Conservation (phyloP, 2,113 vertebrate species). For the Ceyx cyanopectus region DNA sequence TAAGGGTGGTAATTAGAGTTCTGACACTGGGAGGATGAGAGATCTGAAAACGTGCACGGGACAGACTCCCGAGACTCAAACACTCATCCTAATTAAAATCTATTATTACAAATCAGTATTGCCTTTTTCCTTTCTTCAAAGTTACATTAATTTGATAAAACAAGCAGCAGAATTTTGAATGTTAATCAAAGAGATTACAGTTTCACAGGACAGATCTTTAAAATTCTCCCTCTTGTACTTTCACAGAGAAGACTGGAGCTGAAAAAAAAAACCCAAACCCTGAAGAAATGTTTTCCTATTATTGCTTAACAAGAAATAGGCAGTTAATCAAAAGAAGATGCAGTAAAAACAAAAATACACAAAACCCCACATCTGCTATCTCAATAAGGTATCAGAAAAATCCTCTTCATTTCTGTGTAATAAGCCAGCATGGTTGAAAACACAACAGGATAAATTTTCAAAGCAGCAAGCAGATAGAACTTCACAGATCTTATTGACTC, state of each 20-base stretch:
- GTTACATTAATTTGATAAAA: slow-evolving; percentile 61
- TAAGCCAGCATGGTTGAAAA: slow-evolving; percentile 24
- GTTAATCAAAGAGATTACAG: slow-evolving; percentile 62
- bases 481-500: background rate
- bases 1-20: slow-evolving; percentile 44
- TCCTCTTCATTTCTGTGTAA: slow-evolving; percentile 43
- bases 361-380: background rate
- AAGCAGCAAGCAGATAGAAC: slow-evolving; percentile 1
- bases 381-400: slow-evolving; percentile 40
- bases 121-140: slow-evolving; percentile 54
- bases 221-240: slow-evolving; percentile 45
- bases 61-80: slow-evolving; percentile 13
- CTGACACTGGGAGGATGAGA: slow-evolving; percentile 13
- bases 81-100: slow-evolving; percentile 55
- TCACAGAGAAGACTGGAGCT: background rate
- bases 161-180: slow-evolving; percentile 35
- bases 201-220: slow-evolving; percentile 57
- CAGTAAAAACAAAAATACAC: slow-evolving; percentile 42
- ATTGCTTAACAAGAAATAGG: slow-evolving; percentile 49
- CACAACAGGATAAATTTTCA: background rate
- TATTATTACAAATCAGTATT: slow-evolving; percentile 56
- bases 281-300: slow-evolving; percentile 48
- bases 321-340: slow-evolving; percentile 58
- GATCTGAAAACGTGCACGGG: background rate
- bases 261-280: background rate